Evolutionary conservation across 2,113 vertebrate genomes (phyloP).

Genomic region (Electrona antarctica): DNA sequence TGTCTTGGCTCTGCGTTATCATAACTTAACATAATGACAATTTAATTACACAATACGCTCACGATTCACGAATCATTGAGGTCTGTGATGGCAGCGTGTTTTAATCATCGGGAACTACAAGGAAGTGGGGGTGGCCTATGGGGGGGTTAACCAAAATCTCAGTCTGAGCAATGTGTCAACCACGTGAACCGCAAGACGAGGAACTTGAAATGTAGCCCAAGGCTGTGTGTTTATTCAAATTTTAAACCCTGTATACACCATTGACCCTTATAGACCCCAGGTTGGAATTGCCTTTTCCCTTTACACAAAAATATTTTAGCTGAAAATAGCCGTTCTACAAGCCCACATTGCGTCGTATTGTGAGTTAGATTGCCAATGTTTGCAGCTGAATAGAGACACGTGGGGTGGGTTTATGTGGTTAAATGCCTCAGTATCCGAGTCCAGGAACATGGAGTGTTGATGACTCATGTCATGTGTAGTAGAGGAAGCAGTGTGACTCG

Average conservation of each 20-base stretch:
- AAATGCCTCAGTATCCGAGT: constrained; percentile 36
- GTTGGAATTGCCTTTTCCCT: no score
- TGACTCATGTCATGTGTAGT: constrained; percentile 44
- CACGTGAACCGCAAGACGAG: background rate
- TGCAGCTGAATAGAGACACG: no score
- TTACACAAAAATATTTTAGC: no score
- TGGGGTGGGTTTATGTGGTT: no score
- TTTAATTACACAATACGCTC: background rate
- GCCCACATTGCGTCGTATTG: no score
- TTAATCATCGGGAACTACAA: background rate
- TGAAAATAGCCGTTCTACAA: no score
- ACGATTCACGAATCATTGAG: constrained; percentile 24
- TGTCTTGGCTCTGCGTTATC: constrained; percentile 6
- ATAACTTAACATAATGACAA: constrained; percentile 12
- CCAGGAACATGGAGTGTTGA: constrained; percentile 56
- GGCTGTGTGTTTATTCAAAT: constrained; percentile 5
- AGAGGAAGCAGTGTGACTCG: constrained; percentile 68
- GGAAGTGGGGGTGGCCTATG: background rate
- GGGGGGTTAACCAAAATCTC: background rate
- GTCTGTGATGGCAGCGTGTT: background rate
- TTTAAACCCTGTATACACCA: no score
- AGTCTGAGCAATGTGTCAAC: background rate
- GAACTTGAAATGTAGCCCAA: background rate
- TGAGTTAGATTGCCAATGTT: no score
- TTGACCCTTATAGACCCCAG: no score